phyloP scores from a whole-genome alignment of 2,888 invertebrate species.

The Globia sparganii region DNA sequence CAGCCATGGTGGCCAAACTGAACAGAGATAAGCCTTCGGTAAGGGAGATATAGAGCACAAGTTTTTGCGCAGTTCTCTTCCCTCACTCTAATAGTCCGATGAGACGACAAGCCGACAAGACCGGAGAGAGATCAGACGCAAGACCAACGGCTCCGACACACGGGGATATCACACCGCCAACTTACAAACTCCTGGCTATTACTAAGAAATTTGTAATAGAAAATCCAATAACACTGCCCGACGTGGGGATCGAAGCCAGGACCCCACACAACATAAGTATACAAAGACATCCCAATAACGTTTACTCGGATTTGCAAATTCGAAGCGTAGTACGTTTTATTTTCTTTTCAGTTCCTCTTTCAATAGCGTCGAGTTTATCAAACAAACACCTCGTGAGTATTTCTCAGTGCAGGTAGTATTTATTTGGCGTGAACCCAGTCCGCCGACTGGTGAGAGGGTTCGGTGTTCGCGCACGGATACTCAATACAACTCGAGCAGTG shows the following conservation, averaged over 20 bases:
- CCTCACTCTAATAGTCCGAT: not conserved
- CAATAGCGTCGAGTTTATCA: conserved; percentile 26
- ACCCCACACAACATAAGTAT: too few species aligned
- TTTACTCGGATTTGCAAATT: not conserved
- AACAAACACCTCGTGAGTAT: conserved; percentile 9
- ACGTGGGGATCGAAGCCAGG: too few species aligned
- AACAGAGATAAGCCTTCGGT: not conserved
- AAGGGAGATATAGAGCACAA: not conserved
- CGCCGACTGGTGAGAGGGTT: not conserved
- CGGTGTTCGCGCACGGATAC: conserved; percentile 4
- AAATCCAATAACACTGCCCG: too few species aligned
- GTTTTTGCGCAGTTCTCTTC: too few species aligned
- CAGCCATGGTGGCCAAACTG: not conserved
- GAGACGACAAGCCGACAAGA: not conserved
- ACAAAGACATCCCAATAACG: not conserved
- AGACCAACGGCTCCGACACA: too few species aligned
- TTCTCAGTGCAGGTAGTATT: conserved; percentile 17
- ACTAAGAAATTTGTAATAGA: not conserved
- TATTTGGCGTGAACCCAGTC: conserved; percentile 41
- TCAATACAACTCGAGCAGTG: not conserved
- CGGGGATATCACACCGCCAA: not conserved
- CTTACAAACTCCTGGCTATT: not conserved
- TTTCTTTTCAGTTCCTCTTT: not conserved
- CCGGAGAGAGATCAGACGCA: not conserved
- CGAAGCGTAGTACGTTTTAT: not conserved